Evolutionary conservation across 2,113 vertebrate species (phyloP).

Genomic region (Xiphophorus maculatus): DNA sequence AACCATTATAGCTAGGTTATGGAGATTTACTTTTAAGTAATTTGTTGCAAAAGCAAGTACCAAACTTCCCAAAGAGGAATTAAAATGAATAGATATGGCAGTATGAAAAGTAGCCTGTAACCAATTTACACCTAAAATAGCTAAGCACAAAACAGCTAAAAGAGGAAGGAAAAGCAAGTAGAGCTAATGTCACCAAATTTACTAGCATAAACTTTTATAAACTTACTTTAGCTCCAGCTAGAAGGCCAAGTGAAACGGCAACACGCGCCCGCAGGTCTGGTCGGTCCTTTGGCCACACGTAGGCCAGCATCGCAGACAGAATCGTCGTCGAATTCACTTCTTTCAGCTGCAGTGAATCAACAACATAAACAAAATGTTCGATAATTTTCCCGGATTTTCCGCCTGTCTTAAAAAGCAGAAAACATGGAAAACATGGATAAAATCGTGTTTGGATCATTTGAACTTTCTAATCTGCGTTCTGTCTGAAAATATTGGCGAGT

Average conservation of each 20-base stretch:
- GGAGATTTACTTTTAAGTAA: neutral
- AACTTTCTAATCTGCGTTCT: slow-evolving; percentile 5
- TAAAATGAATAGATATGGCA: neutral
- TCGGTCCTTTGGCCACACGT: slow-evolving; percentile 95
- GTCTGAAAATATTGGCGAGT: slow-evolving; percentile 27
- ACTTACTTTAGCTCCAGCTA: slow-evolving; percentile 91
- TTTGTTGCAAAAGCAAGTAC: neutral
- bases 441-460: neutral
- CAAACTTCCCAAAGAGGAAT: neutral
- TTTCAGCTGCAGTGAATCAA: slow-evolving; percentile 81
- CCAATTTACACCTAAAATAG: neutral
- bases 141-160: neutral
- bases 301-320: slow-evolving; percentile 90
- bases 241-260: slow-evolving; percentile 87
- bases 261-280: slow-evolving; percentile 94
- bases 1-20: neutral
- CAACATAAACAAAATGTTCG: slow-evolving; percentile 22
- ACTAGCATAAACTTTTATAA: neutral
- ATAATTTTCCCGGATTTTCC: neutral
- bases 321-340: slow-evolving; percentile 90
- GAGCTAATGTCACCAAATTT: neutral
- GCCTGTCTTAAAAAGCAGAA: neutral
- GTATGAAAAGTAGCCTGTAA: neutral
- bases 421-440: neutral
- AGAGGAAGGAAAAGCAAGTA: neutral